These are phyloP conservation scores for Crotalus helleri DNA, from an alignment of 2,113 vertebrate species.

Conservation along the genomic window DNA sequence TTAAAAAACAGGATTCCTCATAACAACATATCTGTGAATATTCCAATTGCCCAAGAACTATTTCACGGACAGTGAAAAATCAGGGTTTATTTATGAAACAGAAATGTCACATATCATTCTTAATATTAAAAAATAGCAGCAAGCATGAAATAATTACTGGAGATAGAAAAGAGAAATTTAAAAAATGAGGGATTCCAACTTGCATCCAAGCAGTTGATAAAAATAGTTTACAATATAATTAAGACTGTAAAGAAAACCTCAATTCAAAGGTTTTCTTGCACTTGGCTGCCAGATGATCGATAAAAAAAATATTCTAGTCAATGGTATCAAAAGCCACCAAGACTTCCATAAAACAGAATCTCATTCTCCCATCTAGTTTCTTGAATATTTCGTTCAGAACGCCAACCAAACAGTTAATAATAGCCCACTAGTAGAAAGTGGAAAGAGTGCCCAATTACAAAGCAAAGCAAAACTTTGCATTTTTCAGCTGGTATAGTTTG, in stretches of 20 bases:
- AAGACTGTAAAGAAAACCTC: not conserved
- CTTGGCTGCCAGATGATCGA: not conserved
- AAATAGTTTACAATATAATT: not conserved
- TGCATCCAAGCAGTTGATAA: not conserved
- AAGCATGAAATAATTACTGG: too few species aligned
- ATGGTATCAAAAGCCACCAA: not conserved
- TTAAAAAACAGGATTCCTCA: not conserved
- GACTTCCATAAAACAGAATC: not conserved
- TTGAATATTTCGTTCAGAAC: not conserved
- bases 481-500: not conserved
- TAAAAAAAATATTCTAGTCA: not conserved
- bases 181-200: not conserved
- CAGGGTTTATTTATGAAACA: not conserved
- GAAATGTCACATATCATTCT: not conserved
- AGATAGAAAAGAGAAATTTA: not conserved
- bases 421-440: not conserved
- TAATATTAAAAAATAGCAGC: not conserved
- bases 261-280: conserved; percentile 1
- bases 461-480: not conserved
- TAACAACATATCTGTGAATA: not conserved
- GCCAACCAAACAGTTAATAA: not conserved
- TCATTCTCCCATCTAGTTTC: not conserved
- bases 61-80: not conserved
- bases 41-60: not conserved
- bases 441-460: not conserved